Base-by-base conservation (phyloP, 30 jellyfish, hydroid and myxozoan species). In the Aurelia sp. region DNA sequence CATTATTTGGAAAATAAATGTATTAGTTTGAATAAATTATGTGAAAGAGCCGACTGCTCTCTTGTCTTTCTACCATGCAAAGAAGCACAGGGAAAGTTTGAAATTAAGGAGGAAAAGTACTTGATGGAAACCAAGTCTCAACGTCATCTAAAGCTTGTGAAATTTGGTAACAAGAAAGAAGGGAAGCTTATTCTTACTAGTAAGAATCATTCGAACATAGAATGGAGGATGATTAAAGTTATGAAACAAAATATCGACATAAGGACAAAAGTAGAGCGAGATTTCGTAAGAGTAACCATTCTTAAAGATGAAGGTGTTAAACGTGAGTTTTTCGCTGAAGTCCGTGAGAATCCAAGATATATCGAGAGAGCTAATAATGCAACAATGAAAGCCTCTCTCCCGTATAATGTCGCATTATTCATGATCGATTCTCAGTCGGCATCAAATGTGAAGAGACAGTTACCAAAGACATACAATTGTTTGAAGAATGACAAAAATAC, bases 371-470 rank as follows among this genome's bases (percentile, higher is more conserved):
- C 68, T 6, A 27, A 52, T 11, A 15, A 17, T 30, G 31, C 65
- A 16, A 60, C 21, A 37, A 23, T 55, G 33, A 18, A 13, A 15
- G 37, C 68, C 4, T 22, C 31, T 15, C 18, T 37, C 20, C 68
- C 64, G 9, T 77, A 35, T 22, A 76, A 76, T 55, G 58, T 76
- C 1, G 76, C 67, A 17, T 52, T 53, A 9, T 37, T 76, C 15
- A 76, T 76, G 87, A 20, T 76, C 18, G 87, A 76, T 22, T 76
- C 87, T 11, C 65, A 47, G 27, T 76, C 87, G 12, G 53, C 61
- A 7, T 62, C 76, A 3, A 52, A 60, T 57, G 41, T 20, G 72
- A 62, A 76, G 22, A 21, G 87, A 16, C n/a, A 31, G 48, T 33
- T 81, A 58, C 35, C 84, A 17, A 72, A 69, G 78, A 47, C 87